Evolutionary conservation across 1,140 invertebrate genomes (phyloP), one percentile per base, ranked within the genome.

Genomic region (Metaphire vulgaris): DNA sequence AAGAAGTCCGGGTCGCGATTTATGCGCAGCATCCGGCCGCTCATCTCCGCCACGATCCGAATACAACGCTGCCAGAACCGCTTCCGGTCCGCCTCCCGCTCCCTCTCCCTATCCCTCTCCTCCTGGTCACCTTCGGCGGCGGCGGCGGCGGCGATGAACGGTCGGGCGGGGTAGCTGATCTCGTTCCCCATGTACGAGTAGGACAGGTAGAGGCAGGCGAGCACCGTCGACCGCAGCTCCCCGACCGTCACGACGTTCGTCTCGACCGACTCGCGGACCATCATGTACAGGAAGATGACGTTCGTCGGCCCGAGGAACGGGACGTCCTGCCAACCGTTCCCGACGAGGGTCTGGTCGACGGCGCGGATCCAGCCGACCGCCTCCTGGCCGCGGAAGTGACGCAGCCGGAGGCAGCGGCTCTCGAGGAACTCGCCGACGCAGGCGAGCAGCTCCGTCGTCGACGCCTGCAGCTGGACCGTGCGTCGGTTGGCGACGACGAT

Each of bases 221-320:
- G 90, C 21, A 99, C 95, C 69, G 96, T 92, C 1, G 95, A 94
- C 85, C 99, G 96, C 1, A 99, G 89, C 29, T 68, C 92, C 74
- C 81, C 41, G 16, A 88, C 83, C 78, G 96, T 87, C 1, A 73
- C 72, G 41, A 73, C n/a, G 28, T 34, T 73, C 16, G 72, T 29
- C 6, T 73, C 72, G 28, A 73, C 72, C 16, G 32, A 16, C 82
- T 98, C 95, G 28, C 95, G 89, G 0, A 99, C 92, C 79, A 99
- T 88, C 92, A 99, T 94, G 88, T 98, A 99, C 56, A 99, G 93
- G 89, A 99, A 99, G 64, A 99, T 97, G 69, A 99, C 93, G 87
- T 99, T 99, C 76, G 97, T 96, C 34, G 97, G 97, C 88, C 99
- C 99, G 84, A 99, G 97, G 88, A 99, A 99, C 6, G 95, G 95